Base-by-base conservation (phyloP, 1,140 invertebrate genomes). In the Nebria ingens region DNA sequence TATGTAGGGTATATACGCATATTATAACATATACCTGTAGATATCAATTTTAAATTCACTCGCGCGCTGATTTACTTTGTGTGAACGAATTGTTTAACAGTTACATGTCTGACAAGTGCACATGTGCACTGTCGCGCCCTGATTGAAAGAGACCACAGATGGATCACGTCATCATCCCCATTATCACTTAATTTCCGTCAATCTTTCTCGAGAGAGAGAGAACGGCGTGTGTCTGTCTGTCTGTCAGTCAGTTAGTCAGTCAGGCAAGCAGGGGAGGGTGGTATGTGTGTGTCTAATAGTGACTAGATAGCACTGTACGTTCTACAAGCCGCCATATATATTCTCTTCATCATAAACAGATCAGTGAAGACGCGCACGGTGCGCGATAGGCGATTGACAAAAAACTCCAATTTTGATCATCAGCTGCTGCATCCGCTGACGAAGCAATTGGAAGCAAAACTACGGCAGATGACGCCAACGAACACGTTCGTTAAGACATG, bases 181-280 rank as follows among this genome's bases (percentile, higher is more conserved):
- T 45, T 45, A 45, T 45, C 40, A 17, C 40, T 45, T 45, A 4
- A 45, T 45, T 45, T 17, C 40, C 40, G 40, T 45, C 40, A 45
- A 45, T 45, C 25, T 13, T 29, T 12, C 40, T 6, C 3, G 40
- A 6, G 9, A 45, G 15, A 45, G 9, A 29, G 25, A 13, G 25
- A 29, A 29, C 25, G 4, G 25, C 25, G n/a, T n/a, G n/a, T n/a
- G n/a, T n/a, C n/a, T n/a, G n/a, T n/a, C n/a, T n/a, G n/a, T n/a
- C n/a, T n/a, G n/a, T n/a, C n/a, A n/a, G n/a, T n/a, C n/a, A n/a
- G n/a, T n/a, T n/a, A n/a, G n/a, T n/a, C n/a, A n/a, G n/a, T n/a
- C n/a, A n/a, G n/a, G 6, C 25, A 6, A 34, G 25, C 25, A 34
- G 25, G 25, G n/a, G 15, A 45, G 6, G 40, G 40, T 11, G 6